Evolutionary conservation across 37 sponge, comb jelly and placozoan genomes (phyloP).

Genomic region (Agelas oroides): DNA sequence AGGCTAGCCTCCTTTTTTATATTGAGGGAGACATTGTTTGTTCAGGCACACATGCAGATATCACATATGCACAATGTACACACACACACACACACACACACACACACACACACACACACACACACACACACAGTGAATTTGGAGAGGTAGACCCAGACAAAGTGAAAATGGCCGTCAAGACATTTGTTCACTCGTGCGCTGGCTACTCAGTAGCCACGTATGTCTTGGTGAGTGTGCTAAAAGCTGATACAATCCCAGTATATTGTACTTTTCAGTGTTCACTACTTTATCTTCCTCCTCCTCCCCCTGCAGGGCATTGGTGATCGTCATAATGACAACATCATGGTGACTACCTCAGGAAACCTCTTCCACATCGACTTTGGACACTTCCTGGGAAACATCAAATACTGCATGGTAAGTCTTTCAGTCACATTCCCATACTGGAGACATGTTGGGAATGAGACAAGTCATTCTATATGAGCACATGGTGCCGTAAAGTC

Average conservation of each 20-base stretch:
- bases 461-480: too few species aligned
- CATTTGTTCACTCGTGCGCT: conserved; percentile 86
- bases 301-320: conserved; percentile 77
- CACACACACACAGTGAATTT: conserved; percentile 50
- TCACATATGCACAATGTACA: too few species aligned
- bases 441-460: too few species aligned
- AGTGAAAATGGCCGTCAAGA: conserved; percentile 68
- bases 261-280: neutral
- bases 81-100: too few species aligned
- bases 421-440: neutral
- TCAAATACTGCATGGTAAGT: conserved; percentile 84
- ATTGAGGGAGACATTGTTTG: too few species aligned
- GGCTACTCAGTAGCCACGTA: conserved; percentile 94
- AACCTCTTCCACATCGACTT: conserved; percentile 98
- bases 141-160: conserved; percentile 70
- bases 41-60: too few species aligned
- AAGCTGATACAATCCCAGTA: neutral
- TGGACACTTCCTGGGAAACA: conserved; percentile 98
- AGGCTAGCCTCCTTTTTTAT: too few species aligned
- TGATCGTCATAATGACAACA: conserved; percentile 96
- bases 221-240: conserved; percentile 73
- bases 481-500: too few species aligned
- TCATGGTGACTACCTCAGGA: conserved; percentile 92
- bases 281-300: neutral
- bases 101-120: too few species aligned